These are phyloP conservation scores for Zaprionus lineosus DNA, from an alignment of 2,888 invertebrate genomes.

Conservation along the genomic window DNA sequence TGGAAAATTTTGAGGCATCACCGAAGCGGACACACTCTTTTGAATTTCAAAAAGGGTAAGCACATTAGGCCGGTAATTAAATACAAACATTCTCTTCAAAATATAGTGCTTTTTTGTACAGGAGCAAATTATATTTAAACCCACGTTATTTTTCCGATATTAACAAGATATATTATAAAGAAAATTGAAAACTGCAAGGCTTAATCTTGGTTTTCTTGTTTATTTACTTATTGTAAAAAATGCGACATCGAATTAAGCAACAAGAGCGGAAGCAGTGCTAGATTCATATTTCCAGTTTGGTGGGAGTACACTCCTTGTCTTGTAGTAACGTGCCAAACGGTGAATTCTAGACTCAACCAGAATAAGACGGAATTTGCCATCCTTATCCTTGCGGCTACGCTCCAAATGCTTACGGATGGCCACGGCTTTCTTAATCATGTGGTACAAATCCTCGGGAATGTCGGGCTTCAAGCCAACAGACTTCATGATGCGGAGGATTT, in stretches of 20 bases:
- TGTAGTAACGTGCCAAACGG: constrained; percentile 99
- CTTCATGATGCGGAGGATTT: constrained; percentile 99
- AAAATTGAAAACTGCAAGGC: no score
- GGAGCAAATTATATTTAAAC: no score
- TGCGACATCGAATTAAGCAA: constrained; percentile 94
- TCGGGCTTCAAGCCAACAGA: constrained; percentile 98
- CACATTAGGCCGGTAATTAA: no score
- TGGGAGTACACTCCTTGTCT: constrained; percentile 95
- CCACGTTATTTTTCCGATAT: no score
- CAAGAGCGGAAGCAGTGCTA: constrained; percentile 98
- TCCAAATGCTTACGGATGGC: constrained; percentile 99
- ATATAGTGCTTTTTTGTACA: no score
- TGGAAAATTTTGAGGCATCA: no score
- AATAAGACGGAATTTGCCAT: constrained; percentile 99
- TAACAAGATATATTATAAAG: no score
- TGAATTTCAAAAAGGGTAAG: no score
- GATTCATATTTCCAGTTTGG: constrained; percentile 99
- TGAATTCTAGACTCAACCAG: constrained; percentile 99
- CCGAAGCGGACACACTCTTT: no score
- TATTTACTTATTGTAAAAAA: constrained; percentile 28
- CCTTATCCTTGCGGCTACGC: constrained; percentile 98
- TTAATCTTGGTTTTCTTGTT: no score
- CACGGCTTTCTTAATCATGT: constrained; percentile 99
- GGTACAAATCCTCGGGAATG: constrained; percentile 99
- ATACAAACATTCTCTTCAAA: no score